Evolutionary conservation across 1,140 invertebrate genomes (phyloP), one percentile per base, ranked within the genome.

Genomic region (Drosophila pruinosa): DNA sequence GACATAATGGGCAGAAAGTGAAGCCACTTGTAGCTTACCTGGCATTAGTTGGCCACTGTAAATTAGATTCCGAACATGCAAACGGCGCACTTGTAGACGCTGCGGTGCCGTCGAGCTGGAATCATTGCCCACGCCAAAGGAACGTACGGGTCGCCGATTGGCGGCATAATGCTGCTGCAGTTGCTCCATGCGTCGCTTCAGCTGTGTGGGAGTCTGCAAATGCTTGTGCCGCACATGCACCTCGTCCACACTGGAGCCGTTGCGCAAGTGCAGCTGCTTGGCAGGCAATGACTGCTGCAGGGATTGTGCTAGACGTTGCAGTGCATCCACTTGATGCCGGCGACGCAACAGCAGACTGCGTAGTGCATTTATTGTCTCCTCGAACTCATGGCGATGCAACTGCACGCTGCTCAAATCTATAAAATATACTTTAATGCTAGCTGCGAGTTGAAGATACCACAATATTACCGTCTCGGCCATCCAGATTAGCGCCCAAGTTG

Each of bases 361-460:
- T 5, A 91, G 41, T 8, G 19, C 63, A 36, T 68, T 64, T 12
- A 89, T 69, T 12, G 77, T 48, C 10, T 57, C 48, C 62, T 90
- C 85, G 17, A 90, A 89, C 14, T 88, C 72, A 14, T 90, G 89
- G 2, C 76, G 78, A 68, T 89, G 89, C 43, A 71, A 57, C 10
- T 89, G 81, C 12, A 80, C 65, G 10, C 59, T 58, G 43, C 58
- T 73, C 6, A 90, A 52, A 63, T 90, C 89, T 89, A 36, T 0
- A 2, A 5, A 48, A 17, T 17, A 45, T 8, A 24, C 14, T n/a
- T n/a, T n/a, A n/a, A n/a, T n/a, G n/a, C n/a, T n/a, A n/a, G n/a
- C n/a, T n/a, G n/a, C n/a, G n/a, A n/a, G 28, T 4, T 31, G 0
- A 31, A 31, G 28, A 8, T 7, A n/a, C 10, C 4, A 3, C 31